Base-by-base conservation (phyloP, 92 coral and sea anemone species). In the Paramuricea clavata region DNA sequence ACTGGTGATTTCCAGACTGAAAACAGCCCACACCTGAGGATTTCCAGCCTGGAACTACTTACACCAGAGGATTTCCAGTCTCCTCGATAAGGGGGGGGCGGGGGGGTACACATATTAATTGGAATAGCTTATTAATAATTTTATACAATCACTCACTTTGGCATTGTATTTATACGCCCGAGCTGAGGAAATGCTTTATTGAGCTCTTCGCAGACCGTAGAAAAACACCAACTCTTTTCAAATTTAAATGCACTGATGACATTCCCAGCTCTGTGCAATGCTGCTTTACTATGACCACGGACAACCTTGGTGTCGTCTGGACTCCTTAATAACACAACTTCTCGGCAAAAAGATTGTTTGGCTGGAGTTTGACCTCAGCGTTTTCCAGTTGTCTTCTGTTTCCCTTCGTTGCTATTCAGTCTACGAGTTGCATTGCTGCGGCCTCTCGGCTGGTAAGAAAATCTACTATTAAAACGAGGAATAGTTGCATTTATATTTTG, bases 211-310 rank as follows among this genome's bases (percentile, higher is more conserved):
- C 71, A 73, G n/a, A 88, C 82, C 69, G 57, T 69, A 17, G 68
- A 72, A 54, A 71, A 86, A 47, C 88, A 60, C 88, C 91, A 83
- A 67, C 77, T 17, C 85, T 76, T 83, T 59, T 62, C 81, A 73
- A 88, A 88, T 61, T 60, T 68, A 49, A 88, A 88, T 49, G 78
- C 82, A 56, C 91, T 88, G 57, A 88, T 69, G 77, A 82, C 91
- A 77, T 88, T 70, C 28, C 91, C 89, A 49, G 56, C 49, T 61
- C 83, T 13, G 76, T 82, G 83, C 49, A 82, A 82, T 50, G 33
- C 44, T 2, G 83, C 83, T 49, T 59, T 77, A n/a, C 28, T 6
- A 54, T 72, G 78, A 26, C 78, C 78, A 72, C 78, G 54, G 15
- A 72, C 54, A 4, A 72, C 26, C 28, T 72, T 72, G 78, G 50